A percentile compares a stretch with the other conserved stretches of the same genome.
These are phyloP conservation scores for Drosophila arawakana DNA, from an alignment of 1,140 invertebrate species.

Conservation along the genomic window DNA sequence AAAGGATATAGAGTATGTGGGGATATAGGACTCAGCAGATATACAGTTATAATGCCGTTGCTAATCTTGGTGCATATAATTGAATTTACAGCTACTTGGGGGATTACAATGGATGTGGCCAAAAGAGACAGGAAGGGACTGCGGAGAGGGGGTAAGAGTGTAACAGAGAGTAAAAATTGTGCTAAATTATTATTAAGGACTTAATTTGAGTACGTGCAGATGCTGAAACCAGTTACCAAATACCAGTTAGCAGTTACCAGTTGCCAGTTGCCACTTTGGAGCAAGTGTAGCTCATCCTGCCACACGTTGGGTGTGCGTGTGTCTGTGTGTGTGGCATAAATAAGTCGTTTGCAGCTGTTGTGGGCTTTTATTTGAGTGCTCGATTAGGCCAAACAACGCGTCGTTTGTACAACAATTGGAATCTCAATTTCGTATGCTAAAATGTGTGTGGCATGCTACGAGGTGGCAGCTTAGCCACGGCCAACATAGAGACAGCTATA, in stretches of 20 bases:
- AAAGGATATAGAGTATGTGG: not conserved
- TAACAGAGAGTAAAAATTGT: conserved; percentile 5
- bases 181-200: conserved; percentile 54
- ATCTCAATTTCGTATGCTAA: conserved; percentile 53
- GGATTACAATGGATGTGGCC: not conserved
- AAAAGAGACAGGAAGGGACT: not conserved
- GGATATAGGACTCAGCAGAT: not conserved
- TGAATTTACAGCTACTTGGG: conserved; percentile 19
- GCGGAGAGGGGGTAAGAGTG: not conserved
- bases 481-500: conserved; percentile 10
- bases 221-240: conserved; percentile 8
- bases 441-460: conserved; percentile 11
- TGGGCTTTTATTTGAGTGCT: conserved; percentile 64
- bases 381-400: conserved; percentile 41
- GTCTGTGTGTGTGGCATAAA: conserved; percentile 57
- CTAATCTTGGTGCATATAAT: conserved; percentile 9
- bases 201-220: conserved; percentile 47
- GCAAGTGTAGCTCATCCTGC: not conserved
- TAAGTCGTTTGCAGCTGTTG: conserved; percentile 78
- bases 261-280: not conserved
- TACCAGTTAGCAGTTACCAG: not conserved
- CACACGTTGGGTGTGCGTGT: not conserved
- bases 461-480: conserved; percentile 39
- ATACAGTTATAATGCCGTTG: conserved; percentile 1
- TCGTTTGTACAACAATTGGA: conserved; percentile 54